Evolutionary conservation across 1,140 invertebrate genomes (phyloP), one percentile per base, ranked within the genome.

Genomic region (Cyphomyrmex costatus): DNA sequence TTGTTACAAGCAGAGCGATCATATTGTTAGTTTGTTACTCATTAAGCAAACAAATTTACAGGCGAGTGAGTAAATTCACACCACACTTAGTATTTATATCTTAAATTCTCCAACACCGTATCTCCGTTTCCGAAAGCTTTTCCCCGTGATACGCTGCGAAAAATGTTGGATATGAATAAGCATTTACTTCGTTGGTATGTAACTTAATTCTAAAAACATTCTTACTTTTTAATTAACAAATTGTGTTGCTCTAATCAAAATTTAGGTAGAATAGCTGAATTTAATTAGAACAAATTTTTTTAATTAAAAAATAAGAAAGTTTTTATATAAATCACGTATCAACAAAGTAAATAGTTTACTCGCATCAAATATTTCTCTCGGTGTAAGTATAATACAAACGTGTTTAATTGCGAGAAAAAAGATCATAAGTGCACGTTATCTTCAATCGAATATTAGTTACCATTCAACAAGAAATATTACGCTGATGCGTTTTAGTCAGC

Each of bases 11-110:
- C 53, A 73, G 66, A 82, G 56, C 70, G 30, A 82, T 58, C 42
- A 27, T 82, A 42, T 60, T 82, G 66, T 82, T 82, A 82, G 79
- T 82, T 58, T 56, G 79, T 82, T 73, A 82, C 19, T 82, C 51
- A 71, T 58, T 30, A 73, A 74, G 53, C 68, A 49, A 83, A 82
- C 51, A 71, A 60, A 33, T 61, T 83, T 61, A 16, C 68, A 83
- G 56, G 53, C 36, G 42, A 60, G 16, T 33, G 36, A 82, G 79
- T 73, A 46, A 73, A 60, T 82, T 82, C 24, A 33, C 60, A 58
- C 73, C 73, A 83, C 27, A 49, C 33, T 74, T 73, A 30, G 14
- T 46, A 46, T 73, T 58, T 24, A 19, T 27, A 12, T 49, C 36
- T 46, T 49, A 42, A n/a, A 71, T 49, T 56, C 5, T 14, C 79